Percentiles rank a stretch among this genome's conserved stretches.
Evolutionary conservation across 1,140 invertebrate genomes (phyloP).

Genomic region (Bombus pascuorum): DNA sequence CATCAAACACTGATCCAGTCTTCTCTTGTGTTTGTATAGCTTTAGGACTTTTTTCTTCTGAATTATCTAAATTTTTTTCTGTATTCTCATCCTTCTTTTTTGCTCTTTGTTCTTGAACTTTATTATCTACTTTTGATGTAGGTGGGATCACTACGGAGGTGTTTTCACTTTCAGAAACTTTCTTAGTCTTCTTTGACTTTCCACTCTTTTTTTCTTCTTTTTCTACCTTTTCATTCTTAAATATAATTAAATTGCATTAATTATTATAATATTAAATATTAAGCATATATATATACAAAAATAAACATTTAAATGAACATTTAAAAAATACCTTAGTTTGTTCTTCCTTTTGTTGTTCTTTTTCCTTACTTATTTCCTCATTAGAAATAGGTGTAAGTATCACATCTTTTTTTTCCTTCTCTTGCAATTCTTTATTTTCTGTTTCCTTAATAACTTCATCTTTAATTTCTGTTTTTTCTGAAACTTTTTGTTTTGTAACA

Average conservation of each 20-base stretch:
- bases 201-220: slow-evolving; percentile 73
- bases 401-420: slow-evolving; percentile 79
- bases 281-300: not conserved
- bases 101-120: slow-evolving; percentile 57
- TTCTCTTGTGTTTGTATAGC: slow-evolving; percentile 72
- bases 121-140: slow-evolving; percentile 66
- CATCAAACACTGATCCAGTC: slow-evolving; percentile 84
- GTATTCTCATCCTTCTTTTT: slow-evolving; percentile 49
- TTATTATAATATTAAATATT: slow-evolving; percentile 4
- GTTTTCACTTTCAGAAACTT: slow-evolving; percentile 76
- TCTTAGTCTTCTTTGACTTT: slow-evolving; percentile 81
- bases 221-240: slow-evolving; percentile 64
- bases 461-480: slow-evolving; percentile 79
- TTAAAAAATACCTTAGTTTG: slow-evolving; percentile 69
- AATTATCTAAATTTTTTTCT: slow-evolving; percentile 78
- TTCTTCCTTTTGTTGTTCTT: slow-evolving; percentile 78
- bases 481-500: slow-evolving; percentile 76
- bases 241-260: slow-evolving; percentile 23
- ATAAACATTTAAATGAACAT: not conserved
- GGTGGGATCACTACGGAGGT: slow-evolving; percentile 24
- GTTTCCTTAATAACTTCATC: slow-evolving; percentile 83
- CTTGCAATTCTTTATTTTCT: slow-evolving; percentile 82
- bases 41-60: slow-evolving; percentile 75
- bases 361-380: slow-evolving; percentile 69
- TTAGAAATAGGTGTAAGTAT: slow-evolving; percentile 74